Conservation (phyloP, 1,140 invertebrate species). For the Drosophila bocki region DNA sequence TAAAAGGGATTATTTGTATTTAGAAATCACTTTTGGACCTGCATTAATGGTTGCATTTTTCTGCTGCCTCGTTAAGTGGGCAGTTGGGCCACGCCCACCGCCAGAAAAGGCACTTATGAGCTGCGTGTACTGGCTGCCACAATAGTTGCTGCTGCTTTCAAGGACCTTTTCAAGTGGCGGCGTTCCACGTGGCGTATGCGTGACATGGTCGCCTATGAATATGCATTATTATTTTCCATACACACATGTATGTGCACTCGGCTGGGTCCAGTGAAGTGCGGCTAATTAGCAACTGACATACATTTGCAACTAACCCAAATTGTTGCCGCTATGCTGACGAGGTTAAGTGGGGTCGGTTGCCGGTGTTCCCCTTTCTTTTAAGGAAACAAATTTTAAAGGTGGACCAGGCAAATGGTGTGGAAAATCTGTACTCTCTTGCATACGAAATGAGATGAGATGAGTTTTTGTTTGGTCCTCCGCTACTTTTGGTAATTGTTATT, state of each 20-base stretch:
- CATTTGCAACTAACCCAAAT: constrained; percentile 52
- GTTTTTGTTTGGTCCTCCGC: constrained; percentile 32
- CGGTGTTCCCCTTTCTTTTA: not conserved
- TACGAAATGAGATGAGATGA: constrained; percentile 61
- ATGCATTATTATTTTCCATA: constrained; percentile 68
- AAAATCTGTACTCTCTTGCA: constrained; percentile 50
- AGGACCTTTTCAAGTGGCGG: constrained; percentile 53
- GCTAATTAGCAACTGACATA: constrained; percentile 72
- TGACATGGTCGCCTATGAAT: constrained; percentile 68
- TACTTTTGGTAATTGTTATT: constrained; percentile 68
- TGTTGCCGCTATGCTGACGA: constrained; percentile 38
- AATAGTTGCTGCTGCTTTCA: constrained; percentile 43
- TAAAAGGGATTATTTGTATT: not conserved
- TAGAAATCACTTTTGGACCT: constrained; percentile 27
- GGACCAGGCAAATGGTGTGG: constrained; percentile 52
- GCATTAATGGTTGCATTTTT: constrained; percentile 25
- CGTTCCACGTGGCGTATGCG: constrained; percentile 61
- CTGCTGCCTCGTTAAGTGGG: constrained; percentile 33
- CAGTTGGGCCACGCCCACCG: constrained; percentile 34
- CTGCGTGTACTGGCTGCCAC: constrained; percentile 26
- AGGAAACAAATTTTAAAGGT: constrained; percentile 36
- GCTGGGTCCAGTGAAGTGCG: constrained; percentile 48
- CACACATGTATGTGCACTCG: constrained; percentile 4
- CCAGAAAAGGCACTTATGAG: constrained; percentile 23
- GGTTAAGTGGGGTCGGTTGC: constrained; percentile 41